A percentile compares a stretch with the other conserved stretches of the same genome.
Evolutionary conservation across 2,797 vertebrate genomes (phyloP).

Genomic region (Discoglossus pictus): DNA sequence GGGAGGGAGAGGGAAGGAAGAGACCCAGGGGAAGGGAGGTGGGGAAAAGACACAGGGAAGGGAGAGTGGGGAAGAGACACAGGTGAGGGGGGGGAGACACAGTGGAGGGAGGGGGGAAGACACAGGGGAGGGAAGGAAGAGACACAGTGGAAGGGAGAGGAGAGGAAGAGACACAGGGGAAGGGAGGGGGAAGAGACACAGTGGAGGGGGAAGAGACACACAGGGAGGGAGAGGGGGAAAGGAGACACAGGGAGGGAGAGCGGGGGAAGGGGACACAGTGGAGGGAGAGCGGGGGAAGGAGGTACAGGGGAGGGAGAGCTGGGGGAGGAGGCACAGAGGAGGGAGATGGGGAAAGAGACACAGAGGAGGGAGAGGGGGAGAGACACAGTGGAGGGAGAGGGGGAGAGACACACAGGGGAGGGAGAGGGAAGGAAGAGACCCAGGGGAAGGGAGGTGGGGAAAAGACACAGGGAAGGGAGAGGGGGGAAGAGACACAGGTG

Average conservation of each 20-base stretch:
- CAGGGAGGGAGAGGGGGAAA: not conserved
- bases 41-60: not conserved
- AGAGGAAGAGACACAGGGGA: no score
- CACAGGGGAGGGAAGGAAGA: not conserved
- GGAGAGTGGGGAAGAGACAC: not conserved
- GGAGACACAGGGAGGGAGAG: not conserved
- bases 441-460: not conserved
- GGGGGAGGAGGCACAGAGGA: no score
- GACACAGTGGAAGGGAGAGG: not conserved
- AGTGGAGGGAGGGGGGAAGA: no score
- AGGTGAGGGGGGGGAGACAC: no score
- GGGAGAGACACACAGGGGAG: no score
- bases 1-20: not conserved
- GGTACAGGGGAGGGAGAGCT: not conserved
- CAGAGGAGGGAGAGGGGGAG: no score
- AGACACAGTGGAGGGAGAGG: no score
- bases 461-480: no score
- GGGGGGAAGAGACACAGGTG: not conserved
- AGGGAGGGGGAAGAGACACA: not conserved
- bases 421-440: not conserved
- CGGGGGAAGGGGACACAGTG: not conserved
- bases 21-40: not conserved
- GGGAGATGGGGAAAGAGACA: no score
- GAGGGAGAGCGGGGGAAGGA: not conserved
- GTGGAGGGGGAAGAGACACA: not conserved